phyloP scores from a whole-genome alignment of 2,113 vertebrate genomes.

The Ornithorhynchus anatinus region DNA sequence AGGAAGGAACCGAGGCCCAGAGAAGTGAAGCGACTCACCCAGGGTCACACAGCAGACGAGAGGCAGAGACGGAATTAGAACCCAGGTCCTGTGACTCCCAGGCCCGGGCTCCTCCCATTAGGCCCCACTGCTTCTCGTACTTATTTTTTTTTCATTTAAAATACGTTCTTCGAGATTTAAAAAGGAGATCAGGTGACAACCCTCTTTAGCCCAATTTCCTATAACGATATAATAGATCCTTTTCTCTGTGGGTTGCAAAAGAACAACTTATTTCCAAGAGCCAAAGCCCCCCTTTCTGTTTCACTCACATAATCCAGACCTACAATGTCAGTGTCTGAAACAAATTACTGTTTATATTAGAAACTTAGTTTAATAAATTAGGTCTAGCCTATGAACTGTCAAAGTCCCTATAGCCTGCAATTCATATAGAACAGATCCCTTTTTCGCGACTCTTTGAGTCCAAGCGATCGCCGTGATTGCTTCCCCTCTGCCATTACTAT shows the following conservation, averaged over 20 bases:
- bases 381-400: slow-evolving; percentile 89
- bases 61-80: too few species aligned
- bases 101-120: too few species aligned
- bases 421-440: slow-evolving; percentile 93
- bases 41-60: too few species aligned
- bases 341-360: slow-evolving; percentile 99
- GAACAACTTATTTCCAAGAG: slow-evolving; percentile 55
- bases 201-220: slow-evolving; percentile 18
- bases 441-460: slow-evolving; percentile 71
- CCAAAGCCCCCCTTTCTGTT: slow-evolving; percentile 59
- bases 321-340: slow-evolving; percentile 91
- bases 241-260: slow-evolving; percentile 51
- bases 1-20: too few species aligned
- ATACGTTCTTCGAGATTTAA: too few species aligned
- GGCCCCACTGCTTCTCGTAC: too few species aligned
- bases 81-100: too few species aligned
- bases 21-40: too few species aligned
- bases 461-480: slow-evolving; percentile 86
- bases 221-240: slow-evolving; percentile 34
- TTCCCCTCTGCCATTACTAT: slow-evolving; percentile 84
- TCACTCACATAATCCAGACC: slow-evolving; percentile 96
- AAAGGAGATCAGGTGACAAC: too few species aligned
- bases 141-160: too few species aligned
- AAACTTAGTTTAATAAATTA: slow-evolving; percentile 99
- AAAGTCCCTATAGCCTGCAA: slow-evolving; percentile 79